Conservation (phyloP, 1,140 invertebrate genomes). For the Leptoteleia sp. region DNA sequence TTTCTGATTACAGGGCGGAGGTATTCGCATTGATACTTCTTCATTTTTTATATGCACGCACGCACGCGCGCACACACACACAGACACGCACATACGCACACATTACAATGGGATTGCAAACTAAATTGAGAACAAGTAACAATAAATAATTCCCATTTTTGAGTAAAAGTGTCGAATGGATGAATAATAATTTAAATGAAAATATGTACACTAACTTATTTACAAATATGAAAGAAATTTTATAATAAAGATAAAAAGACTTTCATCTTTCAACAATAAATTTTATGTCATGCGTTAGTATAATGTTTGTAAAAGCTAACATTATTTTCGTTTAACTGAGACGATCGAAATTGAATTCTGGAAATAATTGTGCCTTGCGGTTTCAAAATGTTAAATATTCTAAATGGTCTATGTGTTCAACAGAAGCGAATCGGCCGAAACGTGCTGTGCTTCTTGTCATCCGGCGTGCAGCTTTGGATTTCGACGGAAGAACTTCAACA, state of each 20-base stretch:
- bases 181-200: too few species aligned
- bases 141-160: too few species aligned
- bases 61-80: too few species aligned
- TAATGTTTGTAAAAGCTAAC: conserved; percentile 18
- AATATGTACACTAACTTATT: too few species aligned
- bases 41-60: conserved; percentile 30
- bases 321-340: not conserved
- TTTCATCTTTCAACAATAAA: too few species aligned
- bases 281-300: too few species aligned
- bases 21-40: conserved; percentile 26
- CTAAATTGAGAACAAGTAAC: too few species aligned
- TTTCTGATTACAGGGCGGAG: conserved; percentile 51
- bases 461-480: conserved; percentile 74
- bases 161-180: too few species aligned
- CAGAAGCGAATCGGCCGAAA: conserved; percentile 59
- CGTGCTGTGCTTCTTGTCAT: conserved; percentile 76
- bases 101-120: too few species aligned
- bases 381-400: conserved; percentile 60
- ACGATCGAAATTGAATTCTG: conserved; percentile 54
- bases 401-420: conserved; percentile 43
- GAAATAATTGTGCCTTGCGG: conserved; percentile 45
- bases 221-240: too few species aligned
- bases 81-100: too few species aligned
- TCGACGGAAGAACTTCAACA: conserved; percentile 63
- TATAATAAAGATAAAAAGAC: too few species aligned